phyloP scores from a whole-genome alignment of 2,797 vertebrate genomes.

The Eutrigla gurnardus region DNA sequence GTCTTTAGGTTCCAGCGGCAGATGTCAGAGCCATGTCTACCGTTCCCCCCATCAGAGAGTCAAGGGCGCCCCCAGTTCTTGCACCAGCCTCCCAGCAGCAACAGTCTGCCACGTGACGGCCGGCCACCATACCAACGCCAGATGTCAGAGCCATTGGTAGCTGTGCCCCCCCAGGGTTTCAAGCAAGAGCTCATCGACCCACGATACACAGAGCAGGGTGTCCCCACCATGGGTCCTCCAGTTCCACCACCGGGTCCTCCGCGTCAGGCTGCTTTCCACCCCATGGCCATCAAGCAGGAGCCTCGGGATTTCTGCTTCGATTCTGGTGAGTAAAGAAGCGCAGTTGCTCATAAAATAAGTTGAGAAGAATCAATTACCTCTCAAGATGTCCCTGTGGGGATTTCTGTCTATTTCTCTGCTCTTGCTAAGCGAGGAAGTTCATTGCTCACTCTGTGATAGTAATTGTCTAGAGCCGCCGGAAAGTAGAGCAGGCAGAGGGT shows the following conservation, averaged over 20 bases:
- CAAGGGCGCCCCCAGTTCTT: slow-evolving; percentile 86
- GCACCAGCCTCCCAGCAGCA: slow-evolving; percentile 77
- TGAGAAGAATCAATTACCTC: neutral
- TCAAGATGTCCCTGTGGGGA: neutral
- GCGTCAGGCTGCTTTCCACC: slow-evolving; percentile 86
- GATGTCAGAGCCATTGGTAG: slow-evolving; percentile 94
- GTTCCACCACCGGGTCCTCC: slow-evolving; percentile 77
- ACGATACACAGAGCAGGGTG: slow-evolving; percentile 89
- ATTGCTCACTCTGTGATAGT: slow-evolving; percentile 4
- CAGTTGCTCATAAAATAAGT: neutral
- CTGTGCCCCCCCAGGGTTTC: slow-evolving; percentile 90
- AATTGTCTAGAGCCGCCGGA: slow-evolving; percentile 16
- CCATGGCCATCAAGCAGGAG: slow-evolving; percentile 96
- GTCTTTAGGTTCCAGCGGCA: slow-evolving; percentile 92
- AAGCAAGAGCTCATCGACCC: slow-evolving; percentile 95
- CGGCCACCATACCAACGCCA: slow-evolving; percentile 93
- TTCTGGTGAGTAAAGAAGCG: slow-evolving; percentile 86
- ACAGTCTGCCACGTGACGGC: slow-evolving; percentile 82
- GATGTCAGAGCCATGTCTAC: slow-evolving; percentile 92
- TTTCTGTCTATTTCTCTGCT: neutral
- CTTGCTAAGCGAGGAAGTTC: neutral
- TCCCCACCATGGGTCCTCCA: slow-evolving; percentile 83
- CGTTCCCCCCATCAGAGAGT: slow-evolving; percentile 84
- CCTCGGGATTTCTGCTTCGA: slow-evolving; percentile 96
- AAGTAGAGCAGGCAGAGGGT: slow-evolving; percentile 25